Conservation (phyloP, 2,113 vertebrate genomes). For the Labeo catla region DNA sequence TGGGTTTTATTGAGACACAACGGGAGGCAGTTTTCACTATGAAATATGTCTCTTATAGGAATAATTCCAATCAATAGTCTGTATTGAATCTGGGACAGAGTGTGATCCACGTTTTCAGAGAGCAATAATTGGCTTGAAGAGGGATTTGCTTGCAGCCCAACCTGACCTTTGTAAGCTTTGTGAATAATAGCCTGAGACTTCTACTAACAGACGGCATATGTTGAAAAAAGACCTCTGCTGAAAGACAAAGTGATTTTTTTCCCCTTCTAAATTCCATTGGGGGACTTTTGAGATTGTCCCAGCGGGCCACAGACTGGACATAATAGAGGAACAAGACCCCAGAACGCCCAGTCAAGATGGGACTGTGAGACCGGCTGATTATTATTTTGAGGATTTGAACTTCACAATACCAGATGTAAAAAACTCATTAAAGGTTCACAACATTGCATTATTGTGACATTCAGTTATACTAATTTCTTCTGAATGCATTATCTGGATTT, state of each 20-base stretch:
- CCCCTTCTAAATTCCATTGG: slow-evolving; percentile 58
- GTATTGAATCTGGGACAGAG: slow-evolving; percentile 43
- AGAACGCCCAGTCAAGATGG: not conserved
- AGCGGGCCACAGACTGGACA: slow-evolving; percentile 60
- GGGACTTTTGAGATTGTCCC: slow-evolving; percentile 62
- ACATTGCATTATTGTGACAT: not conserved
- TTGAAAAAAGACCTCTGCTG: slow-evolving; percentile 58
- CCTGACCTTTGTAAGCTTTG: slow-evolving; percentile 68
- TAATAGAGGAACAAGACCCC: slow-evolving; percentile 42
- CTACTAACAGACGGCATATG: slow-evolving; percentile 51
- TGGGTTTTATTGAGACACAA: slow-evolving; percentile 28
- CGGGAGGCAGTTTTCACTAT: not conserved
- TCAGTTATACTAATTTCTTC: not conserved
- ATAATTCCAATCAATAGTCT: slow-evolving; percentile 53
- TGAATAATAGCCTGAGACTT: slow-evolving; percentile 51
- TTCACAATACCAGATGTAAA: not conserved
- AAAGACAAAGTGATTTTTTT: slow-evolving; percentile 55
- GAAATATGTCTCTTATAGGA: slow-evolving; percentile 35
- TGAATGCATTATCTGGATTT: not conserved
- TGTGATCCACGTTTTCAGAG: slow-evolving; percentile 60
- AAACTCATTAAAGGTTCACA: not conserved
- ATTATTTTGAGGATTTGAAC: not conserved
- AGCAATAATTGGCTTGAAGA: slow-evolving; percentile 69
- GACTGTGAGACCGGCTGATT: not conserved
- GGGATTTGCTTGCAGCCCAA: slow-evolving; percentile 69